phyloP scores from a whole-genome alignment of 2,797 vertebrate genomes.

The Pogonophryne albipinna region DNA sequence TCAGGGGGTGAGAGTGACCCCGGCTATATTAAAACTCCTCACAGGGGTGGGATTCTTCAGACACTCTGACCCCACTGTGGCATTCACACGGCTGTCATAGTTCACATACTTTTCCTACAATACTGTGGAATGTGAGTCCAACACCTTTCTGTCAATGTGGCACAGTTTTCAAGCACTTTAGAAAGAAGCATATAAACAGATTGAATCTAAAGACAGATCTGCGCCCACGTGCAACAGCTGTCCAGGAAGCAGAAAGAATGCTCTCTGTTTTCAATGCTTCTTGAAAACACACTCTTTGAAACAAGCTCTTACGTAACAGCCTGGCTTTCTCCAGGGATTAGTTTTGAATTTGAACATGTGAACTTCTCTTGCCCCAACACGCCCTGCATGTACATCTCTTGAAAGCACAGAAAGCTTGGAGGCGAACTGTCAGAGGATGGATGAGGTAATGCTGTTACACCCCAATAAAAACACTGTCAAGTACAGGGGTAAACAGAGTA shows the following conservation, averaged over 20 bases:
- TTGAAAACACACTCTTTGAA: constrained; percentile 53
- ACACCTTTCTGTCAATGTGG: not conserved
- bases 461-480: constrained; percentile 70
- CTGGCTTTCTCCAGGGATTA: constrained; percentile 50
- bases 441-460: constrained; percentile 82
- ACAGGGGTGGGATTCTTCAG: constrained; percentile 52
- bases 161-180: not conserved
- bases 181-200: constrained; percentile 8
- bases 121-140: constrained; percentile 34
- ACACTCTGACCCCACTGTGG: constrained; percentile 55
- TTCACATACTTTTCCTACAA: constrained; percentile 56
- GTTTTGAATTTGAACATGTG: constrained; percentile 68
- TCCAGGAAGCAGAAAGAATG: constrained; percentile 6
- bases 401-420: constrained; percentile 61
- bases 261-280: constrained; percentile 34
- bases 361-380: constrained; percentile 74
- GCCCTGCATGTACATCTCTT: constrained; percentile 68
- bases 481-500: constrained; percentile 53
- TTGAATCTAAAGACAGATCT: constrained; percentile 1
- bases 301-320: constrained; percentile 63
- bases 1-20: constrained; percentile 47
- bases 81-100: constrained; percentile 55
- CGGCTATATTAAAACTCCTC: constrained; percentile 61
- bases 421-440: constrained; percentile 65
- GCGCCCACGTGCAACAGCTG: not conserved